Evolutionary conservation across 2,888 invertebrate genomes (phyloP).

Genomic region (Monopis laevigella): DNA sequence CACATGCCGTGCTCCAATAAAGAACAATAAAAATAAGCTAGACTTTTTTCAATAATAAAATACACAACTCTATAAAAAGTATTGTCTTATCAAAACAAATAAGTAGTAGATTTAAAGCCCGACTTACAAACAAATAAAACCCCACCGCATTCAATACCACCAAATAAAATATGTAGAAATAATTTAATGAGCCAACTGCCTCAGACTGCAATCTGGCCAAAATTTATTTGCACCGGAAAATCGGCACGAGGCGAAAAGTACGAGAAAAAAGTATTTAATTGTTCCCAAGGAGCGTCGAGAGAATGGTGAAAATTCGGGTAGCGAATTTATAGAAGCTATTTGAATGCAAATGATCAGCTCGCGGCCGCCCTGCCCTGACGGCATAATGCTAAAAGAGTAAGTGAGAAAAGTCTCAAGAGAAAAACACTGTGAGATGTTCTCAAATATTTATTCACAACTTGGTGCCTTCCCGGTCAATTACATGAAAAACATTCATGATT

Average conservation of each 20-base stretch:
- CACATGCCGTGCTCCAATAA: no score
- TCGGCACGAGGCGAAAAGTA: slow-evolving; percentile 35
- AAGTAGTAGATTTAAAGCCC: no score
- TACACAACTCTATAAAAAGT: no score
- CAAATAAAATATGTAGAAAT: slow-evolving; percentile 30
- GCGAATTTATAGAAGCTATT: slow-evolving; percentile 65
- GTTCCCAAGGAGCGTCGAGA: slow-evolving; percentile 57
- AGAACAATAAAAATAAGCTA: no score
- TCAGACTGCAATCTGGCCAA: slow-evolving; percentile 48
- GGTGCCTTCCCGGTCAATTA: slow-evolving; percentile 9
- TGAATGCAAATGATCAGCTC: slow-evolving; percentile 65
- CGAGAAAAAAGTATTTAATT: slow-evolving; percentile 62
- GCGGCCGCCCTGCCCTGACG: slow-evolving; percentile 42
- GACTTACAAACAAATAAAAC: no score
- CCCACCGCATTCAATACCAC: not conserved
- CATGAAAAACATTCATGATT: slow-evolving; percentile 7
- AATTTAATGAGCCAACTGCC: slow-evolving; percentile 48
- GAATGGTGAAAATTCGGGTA: slow-evolving; percentile 63
- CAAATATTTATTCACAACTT: slow-evolving; percentile 46
- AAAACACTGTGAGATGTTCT: slow-evolving; percentile 45
- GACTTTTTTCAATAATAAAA: no score
- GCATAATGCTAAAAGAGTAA: slow-evolving; percentile 59
- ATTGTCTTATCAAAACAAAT: no score
- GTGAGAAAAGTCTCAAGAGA: slow-evolving; percentile 56
- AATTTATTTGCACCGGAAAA: slow-evolving; percentile 54